These are phyloP conservation scores for Sinohyriopsis cumingii DNA, from an alignment of 2,888 invertebrate genomes.

Conservation along the genomic window DNA sequence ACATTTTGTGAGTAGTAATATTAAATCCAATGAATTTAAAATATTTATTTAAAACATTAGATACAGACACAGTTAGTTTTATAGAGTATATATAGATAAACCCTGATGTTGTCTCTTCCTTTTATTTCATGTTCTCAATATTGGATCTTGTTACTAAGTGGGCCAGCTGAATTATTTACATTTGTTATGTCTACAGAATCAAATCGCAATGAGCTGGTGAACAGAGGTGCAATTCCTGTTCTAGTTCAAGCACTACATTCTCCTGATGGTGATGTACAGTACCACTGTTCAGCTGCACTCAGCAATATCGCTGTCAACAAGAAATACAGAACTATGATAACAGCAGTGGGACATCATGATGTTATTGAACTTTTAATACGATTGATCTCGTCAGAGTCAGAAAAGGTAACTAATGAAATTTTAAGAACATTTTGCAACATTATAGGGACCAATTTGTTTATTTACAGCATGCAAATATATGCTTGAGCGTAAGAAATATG, in stretches of 20 bases:
- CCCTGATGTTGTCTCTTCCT: too few relatives aligned
- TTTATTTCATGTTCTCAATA: neutral
- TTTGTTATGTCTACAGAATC: constrained; percentile 43
- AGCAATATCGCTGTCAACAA: constrained; percentile 64
- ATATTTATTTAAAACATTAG: too few relatives aligned
- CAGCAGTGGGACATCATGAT: constrained; percentile 62
- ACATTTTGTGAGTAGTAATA: too few relatives aligned
- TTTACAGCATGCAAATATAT: neutral
- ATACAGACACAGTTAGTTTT: too few relatives aligned
- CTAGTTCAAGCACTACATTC: constrained; percentile 55
- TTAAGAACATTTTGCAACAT: neutral
- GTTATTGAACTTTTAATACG: constrained; percentile 50
- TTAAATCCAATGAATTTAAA: too few relatives aligned
- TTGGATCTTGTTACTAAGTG: neutral
- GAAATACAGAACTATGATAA: constrained; percentile 62
- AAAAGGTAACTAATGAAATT: constrained; percentile 30
- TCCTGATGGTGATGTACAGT: constrained; percentile 56
- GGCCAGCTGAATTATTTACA: neutral
- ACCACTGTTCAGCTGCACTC: constrained; percentile 63
- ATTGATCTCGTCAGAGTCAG: constrained; percentile 35
- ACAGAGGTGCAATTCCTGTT: constrained; percentile 56
- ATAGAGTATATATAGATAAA: too few relatives aligned
- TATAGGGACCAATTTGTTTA: neutral
- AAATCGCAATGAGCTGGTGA: constrained; percentile 57
- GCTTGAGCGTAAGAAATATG: too few relatives aligned